Evolutionary conservation across 2,888 invertebrate genomes (phyloP).

Genomic region (Hetaerina titia): DNA sequence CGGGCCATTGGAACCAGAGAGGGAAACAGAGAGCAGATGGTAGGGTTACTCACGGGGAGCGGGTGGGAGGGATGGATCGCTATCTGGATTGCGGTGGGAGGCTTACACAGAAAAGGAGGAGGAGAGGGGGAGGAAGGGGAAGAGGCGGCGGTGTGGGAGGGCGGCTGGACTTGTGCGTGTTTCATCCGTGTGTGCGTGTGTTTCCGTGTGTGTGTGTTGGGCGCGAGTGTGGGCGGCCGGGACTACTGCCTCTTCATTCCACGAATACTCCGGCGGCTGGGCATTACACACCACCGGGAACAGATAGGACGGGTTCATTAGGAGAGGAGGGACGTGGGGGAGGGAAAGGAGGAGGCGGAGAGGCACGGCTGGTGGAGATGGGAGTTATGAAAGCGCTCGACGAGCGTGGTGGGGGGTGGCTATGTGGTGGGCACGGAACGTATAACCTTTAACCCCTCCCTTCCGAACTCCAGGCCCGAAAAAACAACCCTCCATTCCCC

Average conservation of each 20-base stretch:
- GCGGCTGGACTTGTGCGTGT: conserved; percentile 21
- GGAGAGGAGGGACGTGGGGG: background rate
- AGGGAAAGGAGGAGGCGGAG: background rate
- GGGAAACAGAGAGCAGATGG: too few relatives aligned
- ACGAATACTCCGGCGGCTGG: conserved; percentile 57
- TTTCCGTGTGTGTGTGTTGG: background rate
- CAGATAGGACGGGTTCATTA: conserved; percentile 62
- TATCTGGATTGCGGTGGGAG: background rate
- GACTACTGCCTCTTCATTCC: conserved; percentile 44
- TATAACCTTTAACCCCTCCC: background rate
- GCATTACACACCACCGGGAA: conserved; percentile 53
- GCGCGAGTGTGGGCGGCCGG: background rate
- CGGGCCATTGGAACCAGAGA: background rate
- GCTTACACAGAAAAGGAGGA: background rate
- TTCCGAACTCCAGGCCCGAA: background rate
- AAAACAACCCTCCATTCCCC: background rate
- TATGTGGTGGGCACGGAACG: background rate
- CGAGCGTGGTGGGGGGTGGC: background rate
- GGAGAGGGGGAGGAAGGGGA: background rate
- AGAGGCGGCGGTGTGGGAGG: background rate
- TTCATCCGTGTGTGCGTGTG: background rate
- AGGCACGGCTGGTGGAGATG: background rate
- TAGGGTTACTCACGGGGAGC: background rate
- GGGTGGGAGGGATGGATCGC: background rate
- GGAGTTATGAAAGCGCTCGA: conserved; percentile 14